Evolutionary conservation across 2,888 invertebrate species (phyloP).

Genomic region (Callyntrura sp.): DNA sequence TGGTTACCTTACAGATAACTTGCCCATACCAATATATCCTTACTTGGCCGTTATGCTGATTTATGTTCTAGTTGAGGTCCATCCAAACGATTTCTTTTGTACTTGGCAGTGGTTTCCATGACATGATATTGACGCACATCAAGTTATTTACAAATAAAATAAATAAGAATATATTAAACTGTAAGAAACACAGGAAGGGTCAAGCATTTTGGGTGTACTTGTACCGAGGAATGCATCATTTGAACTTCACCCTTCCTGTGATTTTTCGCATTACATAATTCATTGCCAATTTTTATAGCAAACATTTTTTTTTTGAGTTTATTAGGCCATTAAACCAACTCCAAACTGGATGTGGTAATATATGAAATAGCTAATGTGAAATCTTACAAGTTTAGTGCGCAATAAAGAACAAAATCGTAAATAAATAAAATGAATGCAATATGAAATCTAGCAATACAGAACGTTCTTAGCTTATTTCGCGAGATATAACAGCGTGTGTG

Average conservation of each 20-base stretch:
- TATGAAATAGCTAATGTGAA: slow-evolving; percentile 32
- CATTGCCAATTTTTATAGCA: slow-evolving; percentile 45
- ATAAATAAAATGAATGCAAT: background rate
- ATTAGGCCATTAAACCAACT: slow-evolving; percentile 46
- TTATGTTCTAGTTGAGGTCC: background rate
- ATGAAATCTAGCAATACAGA: background rate
- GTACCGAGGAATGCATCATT: background rate
- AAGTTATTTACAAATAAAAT: too few relatives aligned
- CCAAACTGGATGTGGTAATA: background rate
- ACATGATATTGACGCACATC: too few relatives aligned
- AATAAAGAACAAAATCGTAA: background rate
- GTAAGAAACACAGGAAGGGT: background rate
- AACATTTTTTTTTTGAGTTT: slow-evolving; percentile 9
- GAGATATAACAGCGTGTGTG: background rate
- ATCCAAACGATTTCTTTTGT: background rate
- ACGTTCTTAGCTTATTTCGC: background rate
- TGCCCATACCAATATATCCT: too few relatives aligned
- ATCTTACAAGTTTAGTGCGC: slow-evolving; percentile 46
- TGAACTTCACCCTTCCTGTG: slow-evolving; percentile 51
- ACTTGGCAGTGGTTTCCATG: background rate
- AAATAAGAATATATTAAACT: background rate
- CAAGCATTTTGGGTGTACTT: background rate
- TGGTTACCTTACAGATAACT: too few relatives aligned
- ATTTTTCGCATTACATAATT: slow-evolving; percentile 18
- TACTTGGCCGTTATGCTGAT: too few relatives aligned